Conservation (phyloP, 2,888 invertebrate species). For the Acutogordius australiensis region DNA sequence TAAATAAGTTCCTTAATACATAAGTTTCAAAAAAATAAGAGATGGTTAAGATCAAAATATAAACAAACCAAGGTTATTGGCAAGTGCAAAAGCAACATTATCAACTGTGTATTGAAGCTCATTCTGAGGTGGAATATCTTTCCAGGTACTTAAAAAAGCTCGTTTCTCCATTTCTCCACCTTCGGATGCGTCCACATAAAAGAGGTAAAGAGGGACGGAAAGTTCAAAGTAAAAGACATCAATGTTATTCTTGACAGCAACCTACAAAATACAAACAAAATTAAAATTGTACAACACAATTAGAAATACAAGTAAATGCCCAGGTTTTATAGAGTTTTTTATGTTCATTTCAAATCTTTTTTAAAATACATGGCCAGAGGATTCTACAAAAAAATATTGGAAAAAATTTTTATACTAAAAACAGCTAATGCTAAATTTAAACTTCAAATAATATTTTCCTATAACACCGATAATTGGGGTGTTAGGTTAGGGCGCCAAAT, state of each 20-base stretch:
- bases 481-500: too few species aligned
- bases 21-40: not conserved
- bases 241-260: slow-evolving; percentile 90
- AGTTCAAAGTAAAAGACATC: slow-evolving; percentile 93
- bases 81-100: slow-evolving; percentile 32
- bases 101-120: slow-evolving; percentile 69
- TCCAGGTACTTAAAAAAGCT: slow-evolving; percentile 88
- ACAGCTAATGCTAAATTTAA: too few species aligned
- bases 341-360: too few species aligned
- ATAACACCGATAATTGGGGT: too few species aligned
- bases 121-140: slow-evolving; percentile 89
- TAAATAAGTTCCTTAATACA: too few species aligned
- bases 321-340: too few species aligned
- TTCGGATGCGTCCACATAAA: slow-evolving; percentile 65
- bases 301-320: too few species aligned
- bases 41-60: not conserved
- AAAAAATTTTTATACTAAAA: too few species aligned
- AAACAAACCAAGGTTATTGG: not conserved
- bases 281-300: not conserved
- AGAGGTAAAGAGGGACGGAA: slow-evolving; percentile 60
- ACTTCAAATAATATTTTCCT: too few species aligned
- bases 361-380: too few species aligned
- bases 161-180: slow-evolving; percentile 91
- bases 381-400: too few species aligned
- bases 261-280: slow-evolving; percentile 28